Conservation (phyloP, 2,888 invertebrate genomes). For the Rhingia rostrata region DNA sequence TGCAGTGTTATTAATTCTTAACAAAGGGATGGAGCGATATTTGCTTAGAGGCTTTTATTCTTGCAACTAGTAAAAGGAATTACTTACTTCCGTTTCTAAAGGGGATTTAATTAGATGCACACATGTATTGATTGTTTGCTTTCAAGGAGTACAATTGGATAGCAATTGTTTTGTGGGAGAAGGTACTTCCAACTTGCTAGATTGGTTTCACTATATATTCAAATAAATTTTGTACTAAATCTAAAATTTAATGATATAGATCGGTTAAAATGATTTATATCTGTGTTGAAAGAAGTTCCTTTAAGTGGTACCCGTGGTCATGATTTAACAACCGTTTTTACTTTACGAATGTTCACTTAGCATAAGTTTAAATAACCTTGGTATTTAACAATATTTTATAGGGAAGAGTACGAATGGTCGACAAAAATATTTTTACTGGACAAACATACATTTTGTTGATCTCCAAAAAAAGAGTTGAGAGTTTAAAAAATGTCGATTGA, state of each 20-base stretch:
- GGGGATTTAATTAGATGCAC: conserved; percentile 67
- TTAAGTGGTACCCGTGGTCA: no score
- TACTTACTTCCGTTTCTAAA: conserved; percentile 64
- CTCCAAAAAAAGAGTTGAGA: no score
- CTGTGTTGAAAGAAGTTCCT: background rate
- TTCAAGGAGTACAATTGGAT: conserved; percentile 30
- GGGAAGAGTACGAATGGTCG: no score
- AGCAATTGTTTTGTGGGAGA: conserved; percentile 30
- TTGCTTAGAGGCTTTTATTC: conserved; percentile 62
- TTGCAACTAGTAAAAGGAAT: conserved; percentile 70
- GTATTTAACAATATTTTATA: no score
- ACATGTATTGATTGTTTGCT: conserved; percentile 66
- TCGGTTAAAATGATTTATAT: background rate
- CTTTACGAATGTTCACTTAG: no score
- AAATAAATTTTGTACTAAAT: conserved; percentile 1
- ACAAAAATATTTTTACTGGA: no score
- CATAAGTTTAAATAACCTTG: no score
- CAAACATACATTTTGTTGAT: no score
- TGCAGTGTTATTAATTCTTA: conserved; percentile 73
- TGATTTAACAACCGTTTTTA: no score
- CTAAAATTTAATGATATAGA: background rate
- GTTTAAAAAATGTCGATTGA: no score
- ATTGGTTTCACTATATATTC: conserved; percentile 5
- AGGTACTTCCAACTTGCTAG: conserved; percentile 1
- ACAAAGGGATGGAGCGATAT: conserved; percentile 66